Base-by-base conservation (phyloP, 23 tunicate genomes). In the Halocynthia aurantium region DNA sequence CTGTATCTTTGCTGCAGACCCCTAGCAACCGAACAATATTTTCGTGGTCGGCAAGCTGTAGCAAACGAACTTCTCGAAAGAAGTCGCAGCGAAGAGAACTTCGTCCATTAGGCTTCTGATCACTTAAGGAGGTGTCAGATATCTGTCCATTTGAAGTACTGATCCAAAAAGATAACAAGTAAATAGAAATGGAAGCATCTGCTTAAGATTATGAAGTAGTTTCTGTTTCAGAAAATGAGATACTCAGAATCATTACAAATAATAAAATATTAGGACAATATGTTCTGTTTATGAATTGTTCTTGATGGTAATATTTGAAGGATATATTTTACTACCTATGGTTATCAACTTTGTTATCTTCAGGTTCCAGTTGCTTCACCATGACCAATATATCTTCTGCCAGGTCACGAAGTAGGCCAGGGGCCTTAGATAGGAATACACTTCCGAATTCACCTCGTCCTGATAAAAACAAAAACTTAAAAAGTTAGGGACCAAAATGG, bases 321-420 rank as follows among this genome's bases (percentile, higher is more conserved):
- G n/a, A n/a, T 31, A 31, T 31, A 31, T 31, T 31, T 31, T 31
- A 4, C 44, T 31, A 31, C 70, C 70, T 65, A 65, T 65, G 70
- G 19, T 65, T 65, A 49, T 49, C 19, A 20, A 20, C 70, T 15
- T 65, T 65, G 10, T 65, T 10, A 65, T 65, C 17, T 10, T 20
- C 10, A 17, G 12, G 78, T 49, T 89, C 73, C 31, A 86, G 62
- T 40, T 73, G 9, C 72, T 92, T 92, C 73, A 92, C 98, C 98
- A 92, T 92, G 65, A 92, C 92, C 9, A 92, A 75, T 21, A 86
- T 71, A 74, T 92, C 98, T 55, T 92, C 98, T 57, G 82, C 88
- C 19, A 86, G 81, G 50, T 92, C 82, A 71, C 92, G 98, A 61
- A 86, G 77, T 21, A 92, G 67, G 40, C 98, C 98, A n/a, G 98